These are phyloP conservation scores for Formicarius rufipectus DNA, from an alignment of 2,113 vertebrate genomes.

Conservation along the genomic window DNA sequence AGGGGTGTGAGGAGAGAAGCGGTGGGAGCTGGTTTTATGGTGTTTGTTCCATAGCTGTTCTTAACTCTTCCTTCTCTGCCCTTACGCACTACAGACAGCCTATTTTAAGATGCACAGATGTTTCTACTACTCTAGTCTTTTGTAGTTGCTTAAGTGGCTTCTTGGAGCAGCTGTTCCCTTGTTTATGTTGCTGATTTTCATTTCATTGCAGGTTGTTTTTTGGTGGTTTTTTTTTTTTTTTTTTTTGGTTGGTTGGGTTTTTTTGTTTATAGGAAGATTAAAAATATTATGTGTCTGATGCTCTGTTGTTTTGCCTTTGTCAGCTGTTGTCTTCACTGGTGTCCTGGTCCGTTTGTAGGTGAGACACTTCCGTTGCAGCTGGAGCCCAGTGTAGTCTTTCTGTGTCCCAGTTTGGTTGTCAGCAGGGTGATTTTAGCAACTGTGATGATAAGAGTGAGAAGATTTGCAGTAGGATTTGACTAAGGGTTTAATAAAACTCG, in stretches of 20 bases:
- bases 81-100: background rate
- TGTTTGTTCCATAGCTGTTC: background rate
- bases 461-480: background rate
- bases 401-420: background rate
- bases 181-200: constrained; percentile 3
- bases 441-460: background rate
- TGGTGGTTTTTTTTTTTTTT: too few species aligned
- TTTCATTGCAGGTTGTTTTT: background rate
- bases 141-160: constrained; percentile 21
- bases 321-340: background rate
- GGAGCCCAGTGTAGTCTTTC: background rate
- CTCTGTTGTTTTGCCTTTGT: background rate
- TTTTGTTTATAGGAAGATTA: background rate
- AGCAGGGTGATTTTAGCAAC: background rate
- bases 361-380: background rate
- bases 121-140: constrained; percentile 17
- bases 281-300: background rate
- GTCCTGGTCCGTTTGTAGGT: background rate
- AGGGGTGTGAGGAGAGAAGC: background rate
- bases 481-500: background rate
- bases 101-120: constrained; percentile 56
- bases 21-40: background rate
- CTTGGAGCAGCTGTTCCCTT: constrained; percentile 40
- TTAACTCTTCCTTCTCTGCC: background rate
- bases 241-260: too few species aligned